phyloP scores from a whole-genome alignment of 2,113 vertebrate species.

The Halcyon senegalensis region DNA sequence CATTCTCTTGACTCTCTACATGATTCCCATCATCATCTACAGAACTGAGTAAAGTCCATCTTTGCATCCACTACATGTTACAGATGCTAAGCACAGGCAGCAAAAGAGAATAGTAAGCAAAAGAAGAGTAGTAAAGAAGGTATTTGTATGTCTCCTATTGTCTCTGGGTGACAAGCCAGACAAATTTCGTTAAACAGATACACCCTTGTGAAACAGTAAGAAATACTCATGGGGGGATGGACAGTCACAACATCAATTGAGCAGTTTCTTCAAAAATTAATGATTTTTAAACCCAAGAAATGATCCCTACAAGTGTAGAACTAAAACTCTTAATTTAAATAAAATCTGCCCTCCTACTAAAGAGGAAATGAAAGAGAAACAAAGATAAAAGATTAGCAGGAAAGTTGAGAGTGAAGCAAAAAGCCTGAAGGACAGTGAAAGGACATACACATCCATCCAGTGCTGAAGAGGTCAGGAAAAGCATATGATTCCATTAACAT shows the following conservation, averaged over 20 bases:
- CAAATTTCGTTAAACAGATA: neutral
- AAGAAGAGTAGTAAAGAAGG: neutral
- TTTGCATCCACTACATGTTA: neutral
- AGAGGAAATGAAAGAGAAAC: slow-evolving; percentile 6
- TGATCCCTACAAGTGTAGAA: neutral
- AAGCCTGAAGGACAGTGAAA: slow-evolving; percentile 19
- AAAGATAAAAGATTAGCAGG: neutral
- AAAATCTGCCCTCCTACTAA: neutral
- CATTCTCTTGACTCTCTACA: neutral
- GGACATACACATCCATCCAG: neutral
- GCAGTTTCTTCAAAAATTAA: neutral
- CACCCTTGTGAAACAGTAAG: neutral
- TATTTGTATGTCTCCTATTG: neutral
- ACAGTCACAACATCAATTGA: neutral
- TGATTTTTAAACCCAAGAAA: neutral
- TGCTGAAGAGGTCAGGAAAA: slow-evolving; percentile 54
- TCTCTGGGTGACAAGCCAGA: neutral
- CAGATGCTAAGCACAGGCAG: neutral
- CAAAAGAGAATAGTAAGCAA: neutral
- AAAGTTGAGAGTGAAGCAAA: slow-evolving; percentile 12
- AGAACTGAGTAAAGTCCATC: neutral
- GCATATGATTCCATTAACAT: slow-evolving; percentile 46
- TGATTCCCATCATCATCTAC: neutral
- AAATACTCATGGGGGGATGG: neutral
- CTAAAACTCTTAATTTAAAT: slow-evolving; percentile 14